Evolutionary conservation across 2,113 vertebrate species (phyloP).

Genomic region (Turdus rufiventris): DNA sequence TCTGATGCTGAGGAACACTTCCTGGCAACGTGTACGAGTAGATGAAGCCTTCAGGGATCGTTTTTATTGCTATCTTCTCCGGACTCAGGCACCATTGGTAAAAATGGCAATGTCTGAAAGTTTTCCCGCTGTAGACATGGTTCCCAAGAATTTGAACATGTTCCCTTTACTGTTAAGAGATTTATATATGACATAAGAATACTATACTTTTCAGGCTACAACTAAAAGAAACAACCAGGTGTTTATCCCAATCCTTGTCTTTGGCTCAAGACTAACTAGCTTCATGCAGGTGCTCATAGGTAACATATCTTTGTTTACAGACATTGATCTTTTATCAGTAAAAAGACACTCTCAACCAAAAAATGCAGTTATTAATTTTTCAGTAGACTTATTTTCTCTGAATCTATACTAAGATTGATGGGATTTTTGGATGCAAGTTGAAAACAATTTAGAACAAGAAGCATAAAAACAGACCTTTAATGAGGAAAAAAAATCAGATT

Average conservation of each 20-base stretch:
- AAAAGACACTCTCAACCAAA: neutral
- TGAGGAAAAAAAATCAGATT: neutral
- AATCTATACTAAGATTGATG: neutral
- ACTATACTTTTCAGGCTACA: neutral
- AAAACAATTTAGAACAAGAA: neutral
- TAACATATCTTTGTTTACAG: neutral
- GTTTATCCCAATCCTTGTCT: neutral
- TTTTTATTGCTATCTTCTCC: neutral
- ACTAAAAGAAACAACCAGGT: neutral
- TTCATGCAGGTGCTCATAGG: neutral
- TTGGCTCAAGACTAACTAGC: neutral
- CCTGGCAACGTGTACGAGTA: neutral
- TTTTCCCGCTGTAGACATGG: neutral
- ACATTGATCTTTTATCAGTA: neutral
- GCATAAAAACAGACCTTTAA: neutral
- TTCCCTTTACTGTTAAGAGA: neutral
- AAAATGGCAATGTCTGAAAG: neutral
- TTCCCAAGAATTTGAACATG: neutral
- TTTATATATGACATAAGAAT: neutral
- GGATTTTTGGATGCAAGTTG: neutral
- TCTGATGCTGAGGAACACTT: neutral
- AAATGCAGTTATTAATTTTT: neutral
- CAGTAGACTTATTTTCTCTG: neutral
- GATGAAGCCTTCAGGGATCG: neutral
- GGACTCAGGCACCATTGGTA: neutral